phyloP scores from a whole-genome alignment of 2,888 invertebrate genomes.

The Cepaea hortensis region DNA sequence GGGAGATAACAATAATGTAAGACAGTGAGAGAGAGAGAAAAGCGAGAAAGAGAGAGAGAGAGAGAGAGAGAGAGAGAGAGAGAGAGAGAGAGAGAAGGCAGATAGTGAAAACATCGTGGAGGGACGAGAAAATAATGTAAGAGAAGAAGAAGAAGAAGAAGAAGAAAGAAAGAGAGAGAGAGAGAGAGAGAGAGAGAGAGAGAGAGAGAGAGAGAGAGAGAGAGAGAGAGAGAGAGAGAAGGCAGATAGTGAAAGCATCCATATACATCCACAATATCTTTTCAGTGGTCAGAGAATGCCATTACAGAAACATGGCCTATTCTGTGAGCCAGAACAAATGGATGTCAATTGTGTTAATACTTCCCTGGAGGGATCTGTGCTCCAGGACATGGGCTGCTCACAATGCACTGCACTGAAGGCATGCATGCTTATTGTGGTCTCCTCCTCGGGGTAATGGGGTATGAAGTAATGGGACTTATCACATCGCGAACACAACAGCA shows the following conservation, averaged over 20 bases:
- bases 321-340: background rate
- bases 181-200: background rate
- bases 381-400: background rate
- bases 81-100: background rate
- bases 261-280: background rate
- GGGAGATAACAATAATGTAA: conserved; percentile 1
- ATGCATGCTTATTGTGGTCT: background rate
- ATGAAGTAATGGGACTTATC: too few species aligned
- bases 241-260: background rate
- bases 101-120: background rate
- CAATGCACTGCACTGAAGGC: background rate
- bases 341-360: background rate
- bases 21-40: background rate
- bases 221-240: background rate
- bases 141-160: too few species aligned
- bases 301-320: background rate
- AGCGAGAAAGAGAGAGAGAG: background rate
- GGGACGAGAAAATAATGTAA: background rate
- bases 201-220: background rate
- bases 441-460: background rate
- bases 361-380: background rate
- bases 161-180: too few species aligned
- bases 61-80: background rate
- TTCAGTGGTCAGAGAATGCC: background rate
- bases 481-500: too few species aligned